phyloP scores from a whole-genome alignment of 37 sponge, comb jelly and placozoan species.

The Theonella swinhoei region DNA sequence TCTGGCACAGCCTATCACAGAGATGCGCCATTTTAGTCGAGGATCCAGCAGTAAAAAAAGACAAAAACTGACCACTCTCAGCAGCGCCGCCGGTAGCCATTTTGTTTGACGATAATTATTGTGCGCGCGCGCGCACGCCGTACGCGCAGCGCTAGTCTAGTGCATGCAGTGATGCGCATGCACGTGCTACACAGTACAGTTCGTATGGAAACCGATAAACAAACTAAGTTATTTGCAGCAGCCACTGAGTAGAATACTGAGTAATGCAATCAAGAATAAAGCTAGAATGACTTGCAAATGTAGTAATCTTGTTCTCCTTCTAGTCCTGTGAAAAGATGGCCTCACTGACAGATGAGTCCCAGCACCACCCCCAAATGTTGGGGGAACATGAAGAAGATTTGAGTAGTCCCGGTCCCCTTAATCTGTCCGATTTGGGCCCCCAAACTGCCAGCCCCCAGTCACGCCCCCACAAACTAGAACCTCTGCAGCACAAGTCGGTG shows the following conservation, averaged over 20 bases:
- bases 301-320: no score
- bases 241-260: no score
- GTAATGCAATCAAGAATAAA: no score
- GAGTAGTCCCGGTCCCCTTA: conserved; percentile 24
- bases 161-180: no score
- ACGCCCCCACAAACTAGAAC: conserved; percentile 7
- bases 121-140: neutral
- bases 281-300: no score
- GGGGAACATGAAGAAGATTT: neutral
- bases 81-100: neutral
- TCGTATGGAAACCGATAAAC: neutral
- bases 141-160: no score
- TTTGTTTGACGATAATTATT: neutral
- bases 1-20: conserved; percentile 18
- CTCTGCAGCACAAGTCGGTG: neutral
- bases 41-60: neutral
- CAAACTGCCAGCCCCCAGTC: neutral
- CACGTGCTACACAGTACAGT: neutral
- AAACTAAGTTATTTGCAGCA: no score
- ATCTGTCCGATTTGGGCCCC: conserved; percentile 27
- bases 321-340: neutral
- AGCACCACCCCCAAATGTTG: neutral
- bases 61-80: neutral
- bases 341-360: neutral
- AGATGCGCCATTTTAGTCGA: conserved; percentile 7